Base-by-base conservation (phyloP, 2,113 vertebrate genomes). In the Chlorocebus sabaeus region DNA sequence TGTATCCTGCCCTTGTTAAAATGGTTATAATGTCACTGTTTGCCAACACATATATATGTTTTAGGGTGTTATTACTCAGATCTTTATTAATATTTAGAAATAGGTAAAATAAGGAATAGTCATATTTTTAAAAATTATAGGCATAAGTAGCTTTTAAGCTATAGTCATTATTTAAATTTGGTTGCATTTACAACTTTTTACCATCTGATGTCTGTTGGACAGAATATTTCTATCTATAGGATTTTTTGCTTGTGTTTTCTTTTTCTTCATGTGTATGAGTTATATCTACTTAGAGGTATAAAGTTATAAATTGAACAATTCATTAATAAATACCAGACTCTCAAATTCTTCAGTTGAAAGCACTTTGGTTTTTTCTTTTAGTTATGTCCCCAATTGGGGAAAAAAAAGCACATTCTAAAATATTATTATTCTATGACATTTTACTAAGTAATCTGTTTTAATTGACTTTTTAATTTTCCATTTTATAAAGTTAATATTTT, bases 161-260 rank as follows among this genome's bases (percentile, higher is more conserved):
- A 2, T 84, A 75, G 16, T 43, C 8, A 0, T 84, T 96, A 93
- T 89, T 97, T 98, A 91, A 90, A 85, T 93, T 81, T 67, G 52
- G 27, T 55, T 73, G 22, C 16, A 93, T 98, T 96, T 81, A 95
- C 89, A 64, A 82, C 64, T 90, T 93, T 82, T 92, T 97, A 97
- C 57, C 59, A 95, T 75, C 35, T 97, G 90, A 32, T 48, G 52
- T 97, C 95, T 90, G 6, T 75, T 95, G 67, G 22, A 61, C 20
- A 93, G 52, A 97, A 61, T 84, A 86, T 59, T 76, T 78, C 48
- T 92, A 75, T 97, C 91, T 72, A 57, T 94, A 96, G 64, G 64
- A 23, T 78, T 95, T 94, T 94, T 85, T 90, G 6, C 68, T 3
- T 10, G 0, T 61, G 38, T 93, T 40, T 81, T 52, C 92, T 83